These are phyloP conservation scores for Gymnoscopelus microlampas DNA, from an alignment of 2,797 vertebrate genomes.

Conservation along the genomic window DNA sequence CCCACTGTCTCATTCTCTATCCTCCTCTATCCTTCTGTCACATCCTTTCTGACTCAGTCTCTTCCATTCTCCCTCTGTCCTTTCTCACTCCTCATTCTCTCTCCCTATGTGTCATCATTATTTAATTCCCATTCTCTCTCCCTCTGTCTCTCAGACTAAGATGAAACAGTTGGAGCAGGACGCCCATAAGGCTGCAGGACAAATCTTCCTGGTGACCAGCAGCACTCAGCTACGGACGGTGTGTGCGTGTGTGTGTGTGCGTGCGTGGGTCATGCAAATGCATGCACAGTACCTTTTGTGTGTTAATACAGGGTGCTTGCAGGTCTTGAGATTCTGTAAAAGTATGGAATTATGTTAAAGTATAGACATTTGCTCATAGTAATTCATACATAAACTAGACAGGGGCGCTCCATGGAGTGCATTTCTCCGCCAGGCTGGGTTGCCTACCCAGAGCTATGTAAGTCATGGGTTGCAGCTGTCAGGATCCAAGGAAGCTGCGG, in stretches of 20 bases:
- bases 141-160: slow-evolving; percentile 73
- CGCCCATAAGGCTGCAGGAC: slow-evolving; percentile 88
- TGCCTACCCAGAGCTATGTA: too few relatives aligned
- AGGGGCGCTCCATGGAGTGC: too few relatives aligned
- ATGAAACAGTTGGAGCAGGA: slow-evolving; percentile 90
- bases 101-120: background rate
- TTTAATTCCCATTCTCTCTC: background rate
- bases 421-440: too few relatives aligned
- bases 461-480: too few relatives aligned
- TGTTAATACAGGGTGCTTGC: too few relatives aligned
- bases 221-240: slow-evolving; percentile 88
- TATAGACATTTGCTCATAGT: too few relatives aligned
- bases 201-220: slow-evolving; percentile 90
- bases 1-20: slow-evolving; percentile 13
- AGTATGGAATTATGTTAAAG: background rate
- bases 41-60: slow-evolving; percentile 1
- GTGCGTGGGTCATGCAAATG: background rate
- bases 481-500: too few relatives aligned
- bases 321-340: background rate
- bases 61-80: slow-evolving; percentile 10
- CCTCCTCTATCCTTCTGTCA: background rate
- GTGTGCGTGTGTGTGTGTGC: slow-evolving; percentile 25
- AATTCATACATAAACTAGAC: too few relatives aligned
- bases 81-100: background rate
- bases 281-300: too few relatives aligned